A percentile compares a stretch with the other conserved stretches of the same genome.
phyloP scores from a whole-genome alignment of 2,113 vertebrate species.

The Callocephalon fimbriatum region DNA sequence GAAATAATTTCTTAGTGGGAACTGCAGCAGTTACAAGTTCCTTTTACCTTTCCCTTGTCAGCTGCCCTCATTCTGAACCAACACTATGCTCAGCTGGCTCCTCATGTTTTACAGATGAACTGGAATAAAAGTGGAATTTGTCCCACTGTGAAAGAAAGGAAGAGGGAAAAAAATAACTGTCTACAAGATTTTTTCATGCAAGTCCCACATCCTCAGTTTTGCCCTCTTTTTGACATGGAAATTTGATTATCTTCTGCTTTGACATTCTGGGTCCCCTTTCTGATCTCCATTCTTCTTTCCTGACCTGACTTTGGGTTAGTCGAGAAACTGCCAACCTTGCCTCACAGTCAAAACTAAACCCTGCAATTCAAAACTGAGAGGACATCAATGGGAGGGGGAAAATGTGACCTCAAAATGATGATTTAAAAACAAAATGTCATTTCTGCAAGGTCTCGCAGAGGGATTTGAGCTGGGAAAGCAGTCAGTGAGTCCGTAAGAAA shows the following conservation, averaged over 20 bases:
- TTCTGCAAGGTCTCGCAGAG: neutral
- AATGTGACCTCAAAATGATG: neutral
- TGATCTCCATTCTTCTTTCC: conserved; percentile 11
- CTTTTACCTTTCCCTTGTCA: conserved; percentile 44
- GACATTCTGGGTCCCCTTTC: neutral
- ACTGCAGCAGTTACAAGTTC: neutral
- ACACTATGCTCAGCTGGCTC: neutral
- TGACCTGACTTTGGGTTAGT: neutral
- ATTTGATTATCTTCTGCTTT: conserved; percentile 19
- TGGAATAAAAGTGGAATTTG: conserved; percentile 52
- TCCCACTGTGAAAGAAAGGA: conserved; percentile 52
- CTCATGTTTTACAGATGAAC: conserved; percentile 61
- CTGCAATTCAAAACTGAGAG: neutral
- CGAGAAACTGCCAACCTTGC: neutral
- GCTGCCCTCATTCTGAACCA: conserved; percentile 47
- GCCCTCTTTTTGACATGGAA: conserved; percentile 8
- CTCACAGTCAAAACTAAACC: conserved; percentile 2
- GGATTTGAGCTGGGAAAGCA: neutral
- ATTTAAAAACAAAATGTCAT: neutral
- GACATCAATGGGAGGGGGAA: neutral
- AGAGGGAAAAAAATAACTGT: neutral
- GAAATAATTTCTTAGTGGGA: conserved; percentile 13
- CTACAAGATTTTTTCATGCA: conserved; percentile 39
- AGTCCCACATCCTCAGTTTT: conserved; percentile 31
- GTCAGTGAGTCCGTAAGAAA: neutral